These are phyloP conservation scores for Drosophila obscura DNA, from an alignment of 1,140 invertebrate species.

Conservation along the genomic window DNA sequence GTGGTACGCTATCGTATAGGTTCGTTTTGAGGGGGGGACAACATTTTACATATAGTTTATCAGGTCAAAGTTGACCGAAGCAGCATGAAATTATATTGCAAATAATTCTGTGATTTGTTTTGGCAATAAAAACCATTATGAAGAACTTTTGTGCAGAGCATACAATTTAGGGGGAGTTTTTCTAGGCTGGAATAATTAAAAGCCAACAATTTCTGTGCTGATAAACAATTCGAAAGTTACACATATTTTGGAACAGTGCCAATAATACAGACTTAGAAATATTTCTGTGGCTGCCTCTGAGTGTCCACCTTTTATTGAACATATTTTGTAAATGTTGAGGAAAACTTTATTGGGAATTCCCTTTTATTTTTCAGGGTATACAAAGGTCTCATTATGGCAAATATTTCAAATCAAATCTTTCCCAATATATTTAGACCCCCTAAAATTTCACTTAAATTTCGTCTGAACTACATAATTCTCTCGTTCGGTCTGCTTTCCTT, in stretches of 20 bases:
- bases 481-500: slow-evolving; percentile 48
- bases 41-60: too few species aligned
- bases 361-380: too few species aligned
- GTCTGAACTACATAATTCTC: slow-evolving; percentile 17
- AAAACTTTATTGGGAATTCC: too few species aligned
- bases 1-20: neutral
- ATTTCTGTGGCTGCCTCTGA: neutral
- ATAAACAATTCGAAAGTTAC: neutral
- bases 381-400: too few species aligned
- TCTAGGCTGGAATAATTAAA: neutral
- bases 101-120: neutral
- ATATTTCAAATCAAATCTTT: neutral
- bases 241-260: too few species aligned
- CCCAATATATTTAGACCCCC: slow-evolving; percentile 26
- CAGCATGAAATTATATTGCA: neutral
- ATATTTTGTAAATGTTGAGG: neutral
- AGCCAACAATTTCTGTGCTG: neutral
- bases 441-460: slow-evolving; percentile 49
- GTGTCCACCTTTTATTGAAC: neutral
- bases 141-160: neutral
- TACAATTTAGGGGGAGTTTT: too few species aligned
- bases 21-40: too few species aligned
- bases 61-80: too few species aligned
- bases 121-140: neutral
- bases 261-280: slow-evolving; percentile 3